phyloP scores from a whole-genome alignment of 2,888 invertebrate species.

The Erpobdella octoculata region DNA sequence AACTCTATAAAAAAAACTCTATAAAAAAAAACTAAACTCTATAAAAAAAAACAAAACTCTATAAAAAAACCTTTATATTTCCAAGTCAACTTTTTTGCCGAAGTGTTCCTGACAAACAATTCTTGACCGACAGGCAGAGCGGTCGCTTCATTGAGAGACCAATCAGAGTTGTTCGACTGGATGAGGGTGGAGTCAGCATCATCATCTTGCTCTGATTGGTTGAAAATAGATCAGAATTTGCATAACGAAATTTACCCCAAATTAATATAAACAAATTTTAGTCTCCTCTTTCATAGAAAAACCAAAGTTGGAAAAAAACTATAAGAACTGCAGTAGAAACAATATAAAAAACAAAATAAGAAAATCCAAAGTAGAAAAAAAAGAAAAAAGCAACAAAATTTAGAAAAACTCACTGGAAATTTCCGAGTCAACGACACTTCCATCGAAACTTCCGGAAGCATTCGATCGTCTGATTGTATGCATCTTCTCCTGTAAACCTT shows the following conservation, averaged over 20 bases:
- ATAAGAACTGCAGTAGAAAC: background rate
- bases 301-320: too few species aligned
- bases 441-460: background rate
- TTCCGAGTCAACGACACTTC: background rate
- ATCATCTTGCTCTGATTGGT: background rate
- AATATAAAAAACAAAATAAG: background rate
- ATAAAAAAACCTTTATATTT: background rate
- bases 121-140: background rate
- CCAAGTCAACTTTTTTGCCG: background rate
- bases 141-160: background rate
- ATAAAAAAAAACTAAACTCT: background rate
- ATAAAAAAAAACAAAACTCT: background rate
- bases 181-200: constrained; percentile 8
- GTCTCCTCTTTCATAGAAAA: too few species aligned
- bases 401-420: background rate
- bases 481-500: constrained; percentile 27
- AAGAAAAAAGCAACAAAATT: background rate
- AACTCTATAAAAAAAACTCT: background rate
- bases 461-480: constrained; percentile 12
- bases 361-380: background rate
- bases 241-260: too few species aligned
- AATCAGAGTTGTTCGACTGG: background rate
- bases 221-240: too few species aligned
- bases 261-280: too few species aligned
- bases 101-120: background rate